Evolutionary conservation across 2,888 invertebrate species (phyloP).

Genomic region (Drosophila pseudotalamancana): DNA sequence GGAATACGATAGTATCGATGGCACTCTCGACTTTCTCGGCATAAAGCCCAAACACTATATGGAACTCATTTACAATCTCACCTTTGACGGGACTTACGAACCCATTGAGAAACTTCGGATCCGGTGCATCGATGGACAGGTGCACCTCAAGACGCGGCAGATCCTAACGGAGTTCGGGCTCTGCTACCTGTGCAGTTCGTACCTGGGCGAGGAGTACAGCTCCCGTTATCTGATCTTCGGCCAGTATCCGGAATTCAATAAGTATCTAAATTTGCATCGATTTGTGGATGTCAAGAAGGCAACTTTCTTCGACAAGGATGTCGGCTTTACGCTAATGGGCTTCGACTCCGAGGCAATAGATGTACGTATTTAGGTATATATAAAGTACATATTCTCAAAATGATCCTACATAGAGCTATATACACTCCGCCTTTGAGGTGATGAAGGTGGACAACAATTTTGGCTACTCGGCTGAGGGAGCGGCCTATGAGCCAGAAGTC

Average conservation of each 20-base stretch:
- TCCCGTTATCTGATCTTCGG: conserved; percentile 76
- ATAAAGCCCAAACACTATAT: conserved; percentile 82
- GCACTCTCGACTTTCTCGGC: conserved; percentile 58
- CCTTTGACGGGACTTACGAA: conserved; percentile 67
- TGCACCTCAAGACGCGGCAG: conserved; percentile 69
- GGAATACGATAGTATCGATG: conserved; percentile 63
- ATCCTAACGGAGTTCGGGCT: conserved; percentile 83
- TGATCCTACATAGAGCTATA: conserved; percentile 54
- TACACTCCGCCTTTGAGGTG: conserved; percentile 82
- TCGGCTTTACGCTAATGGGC: conserved; percentile 75
- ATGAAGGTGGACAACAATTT: conserved; percentile 78
- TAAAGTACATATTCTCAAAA: no score
- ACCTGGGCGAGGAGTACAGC: conserved; percentile 68
- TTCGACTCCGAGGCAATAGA: conserved; percentile 65
- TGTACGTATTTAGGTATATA: conserved; percentile 47
- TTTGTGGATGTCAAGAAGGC: conserved; percentile 48
- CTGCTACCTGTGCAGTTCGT: conserved; percentile 81
- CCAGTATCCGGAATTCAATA: conserved; percentile 49
- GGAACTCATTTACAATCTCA: conserved; percentile 82
- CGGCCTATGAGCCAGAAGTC: conserved; percentile 66
- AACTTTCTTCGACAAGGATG: conserved; percentile 77
- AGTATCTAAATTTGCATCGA: conserved; percentile 8
- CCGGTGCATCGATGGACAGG: conserved; percentile 63
- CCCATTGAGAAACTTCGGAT: conserved; percentile 51
- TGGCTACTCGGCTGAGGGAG: conserved; percentile 65